phyloP scores from a whole-genome alignment of 2,113 vertebrate genomes.

The Riparia riparia region DNA sequence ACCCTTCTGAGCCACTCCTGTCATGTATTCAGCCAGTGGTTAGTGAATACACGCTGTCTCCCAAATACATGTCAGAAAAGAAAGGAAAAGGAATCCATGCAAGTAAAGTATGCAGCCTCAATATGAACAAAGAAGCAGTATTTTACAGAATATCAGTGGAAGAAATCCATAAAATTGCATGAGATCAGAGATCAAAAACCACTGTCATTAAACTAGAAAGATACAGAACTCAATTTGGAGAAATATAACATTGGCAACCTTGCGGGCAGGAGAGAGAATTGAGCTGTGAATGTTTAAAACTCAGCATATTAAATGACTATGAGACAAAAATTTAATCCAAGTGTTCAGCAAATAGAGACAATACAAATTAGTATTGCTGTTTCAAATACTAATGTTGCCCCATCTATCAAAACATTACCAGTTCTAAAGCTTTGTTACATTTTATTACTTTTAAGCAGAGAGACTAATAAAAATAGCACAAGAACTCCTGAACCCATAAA shows the following conservation, averaged over 20 bases:
- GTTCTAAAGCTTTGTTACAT: neutral
- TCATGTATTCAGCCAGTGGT: neutral
- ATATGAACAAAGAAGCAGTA: neutral
- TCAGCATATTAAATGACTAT: neutral
- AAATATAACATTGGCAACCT: neutral
- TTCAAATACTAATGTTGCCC: neutral
- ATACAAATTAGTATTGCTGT: neutral
- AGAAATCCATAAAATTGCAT: neutral
- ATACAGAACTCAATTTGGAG: neutral
- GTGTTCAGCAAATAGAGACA: neutral
- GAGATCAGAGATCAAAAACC: neutral
- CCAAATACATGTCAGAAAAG: neutral
- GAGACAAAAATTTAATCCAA: neutral
- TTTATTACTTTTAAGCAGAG: neutral
- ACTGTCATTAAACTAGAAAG: neutral
- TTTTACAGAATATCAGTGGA: neutral
- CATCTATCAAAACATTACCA: neutral
- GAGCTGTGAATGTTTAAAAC: neutral
- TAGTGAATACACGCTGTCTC: neutral
- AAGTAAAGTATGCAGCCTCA: neutral
- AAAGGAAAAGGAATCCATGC: neutral
- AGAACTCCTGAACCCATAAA: neutral
- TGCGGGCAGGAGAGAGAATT: neutral
- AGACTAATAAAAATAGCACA: constrained; percentile 6
- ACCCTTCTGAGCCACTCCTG: neutral